Evolutionary conservation across 2,113 vertebrate genomes (phyloP).

Genomic region (Chionis minor): DNA sequence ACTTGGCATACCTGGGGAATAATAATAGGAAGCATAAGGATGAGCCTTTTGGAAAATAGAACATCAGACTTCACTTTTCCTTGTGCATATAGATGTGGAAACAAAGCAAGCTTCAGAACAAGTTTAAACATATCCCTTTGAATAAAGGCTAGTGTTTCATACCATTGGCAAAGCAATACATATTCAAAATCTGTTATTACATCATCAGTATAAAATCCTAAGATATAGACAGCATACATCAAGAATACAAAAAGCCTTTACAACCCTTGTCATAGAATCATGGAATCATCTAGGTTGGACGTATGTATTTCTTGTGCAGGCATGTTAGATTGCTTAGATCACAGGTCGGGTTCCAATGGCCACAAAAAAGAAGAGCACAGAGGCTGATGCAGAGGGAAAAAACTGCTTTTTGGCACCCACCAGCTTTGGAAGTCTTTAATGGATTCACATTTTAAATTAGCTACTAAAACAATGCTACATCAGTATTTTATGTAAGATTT

Average conservation of each 20-base stretch:
- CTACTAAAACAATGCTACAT: fast-evolving
- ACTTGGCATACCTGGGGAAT: background rate
- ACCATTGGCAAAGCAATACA: background rate
- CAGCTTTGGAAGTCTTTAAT: background rate
- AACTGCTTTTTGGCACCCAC: background rate
- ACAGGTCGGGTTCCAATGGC: background rate
- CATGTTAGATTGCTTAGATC: background rate
- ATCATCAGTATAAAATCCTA: background rate
- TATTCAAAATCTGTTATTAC: background rate
- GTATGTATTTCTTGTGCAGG: background rate
- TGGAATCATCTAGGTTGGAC: too few relatives aligned
- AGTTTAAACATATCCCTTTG: background rate
- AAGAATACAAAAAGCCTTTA: background rate
- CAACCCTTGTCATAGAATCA: background rate
- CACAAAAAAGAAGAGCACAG: background rate
- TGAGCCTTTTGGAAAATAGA: background rate
- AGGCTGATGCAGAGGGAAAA: background rate
- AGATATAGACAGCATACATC: fast-evolving
- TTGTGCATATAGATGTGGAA: background rate
- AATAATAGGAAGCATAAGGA: background rate
- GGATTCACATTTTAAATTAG: background rate
- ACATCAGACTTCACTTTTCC: background rate
- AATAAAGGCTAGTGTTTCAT: background rate
- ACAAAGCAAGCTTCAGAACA: background rate
- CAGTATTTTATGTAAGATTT: background rate